Conservation (phyloP, 2,797 vertebrate genomes). For the Paramormyrops hopkinsi region DNA sequence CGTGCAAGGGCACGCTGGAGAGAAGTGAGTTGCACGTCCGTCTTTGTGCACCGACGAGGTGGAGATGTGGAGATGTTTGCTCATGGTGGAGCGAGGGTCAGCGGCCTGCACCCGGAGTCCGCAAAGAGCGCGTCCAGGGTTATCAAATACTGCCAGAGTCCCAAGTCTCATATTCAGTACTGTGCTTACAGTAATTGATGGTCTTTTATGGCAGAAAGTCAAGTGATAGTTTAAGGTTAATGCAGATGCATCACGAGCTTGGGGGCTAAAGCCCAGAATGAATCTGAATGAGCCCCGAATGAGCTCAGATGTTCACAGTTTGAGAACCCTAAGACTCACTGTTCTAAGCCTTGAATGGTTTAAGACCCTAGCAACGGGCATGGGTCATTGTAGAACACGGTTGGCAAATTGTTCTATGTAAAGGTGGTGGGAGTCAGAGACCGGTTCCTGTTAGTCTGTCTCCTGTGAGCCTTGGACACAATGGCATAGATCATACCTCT, state of each 20-base stretch:
- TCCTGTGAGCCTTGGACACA: neutral
- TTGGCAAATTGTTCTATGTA: neutral
- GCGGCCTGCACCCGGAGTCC: neutral
- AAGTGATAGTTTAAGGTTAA: neutral
- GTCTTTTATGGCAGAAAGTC: neutral
- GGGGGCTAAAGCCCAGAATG: neutral
- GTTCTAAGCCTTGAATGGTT: neutral
- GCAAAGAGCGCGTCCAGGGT: neutral
- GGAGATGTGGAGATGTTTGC: neutral
- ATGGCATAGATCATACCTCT: neutral
- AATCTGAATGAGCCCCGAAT: neutral
- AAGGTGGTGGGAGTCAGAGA: neutral
- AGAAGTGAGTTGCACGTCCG: constrained; percentile 72
- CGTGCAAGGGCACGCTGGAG: constrained; percentile 74
- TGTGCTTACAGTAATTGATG: neutral
- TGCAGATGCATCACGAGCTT: neutral
- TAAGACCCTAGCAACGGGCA: neutral
- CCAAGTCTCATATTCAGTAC: neutral
- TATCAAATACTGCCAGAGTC: neutral
- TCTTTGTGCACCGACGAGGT: neutral
- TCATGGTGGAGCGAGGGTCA: neutral
- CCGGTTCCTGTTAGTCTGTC: neutral
- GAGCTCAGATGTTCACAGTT: neutral
- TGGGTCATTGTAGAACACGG: neutral
- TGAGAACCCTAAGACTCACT: neutral